Conservation (phyloP, 2,797 vertebrate genomes). For the Holocentrus rufus region DNA sequence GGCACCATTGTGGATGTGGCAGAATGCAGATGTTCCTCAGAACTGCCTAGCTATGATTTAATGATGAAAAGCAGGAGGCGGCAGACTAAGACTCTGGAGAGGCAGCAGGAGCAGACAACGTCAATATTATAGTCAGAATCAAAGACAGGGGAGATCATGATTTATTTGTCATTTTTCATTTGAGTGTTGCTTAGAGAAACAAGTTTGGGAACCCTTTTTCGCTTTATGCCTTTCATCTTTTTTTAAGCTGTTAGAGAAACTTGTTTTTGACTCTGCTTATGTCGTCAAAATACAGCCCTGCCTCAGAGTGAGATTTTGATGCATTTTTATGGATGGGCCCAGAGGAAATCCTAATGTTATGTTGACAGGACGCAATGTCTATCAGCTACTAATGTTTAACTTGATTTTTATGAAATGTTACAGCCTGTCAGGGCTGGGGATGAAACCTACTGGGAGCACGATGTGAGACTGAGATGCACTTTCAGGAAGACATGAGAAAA, state of each 20-base stretch:
- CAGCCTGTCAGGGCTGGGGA: slow-evolving; percentile 49
- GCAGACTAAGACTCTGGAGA: slow-evolving; percentile 61
- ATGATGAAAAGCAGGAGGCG: slow-evolving; percentile 75
- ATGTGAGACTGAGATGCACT: slow-evolving; percentile 11
- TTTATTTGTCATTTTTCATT: slow-evolving; percentile 77
- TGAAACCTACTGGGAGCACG: slow-evolving; percentile 35
- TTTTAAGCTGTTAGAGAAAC: slow-evolving; percentile 63
- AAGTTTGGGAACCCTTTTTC: slow-evolving; percentile 69
- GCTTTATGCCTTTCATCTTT: slow-evolving; percentile 64
- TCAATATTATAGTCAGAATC: slow-evolving; percentile 73
- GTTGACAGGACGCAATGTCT: slow-evolving; percentile 62
- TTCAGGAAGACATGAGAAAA: background rate
- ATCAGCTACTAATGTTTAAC: slow-evolving; percentile 64
- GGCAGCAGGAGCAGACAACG: slow-evolving; percentile 65
- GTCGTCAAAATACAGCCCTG: slow-evolving; percentile 64
- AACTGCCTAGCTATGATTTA: slow-evolving; percentile 72
- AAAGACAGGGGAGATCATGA: slow-evolving; percentile 71
- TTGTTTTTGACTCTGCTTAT: slow-evolving; percentile 65
- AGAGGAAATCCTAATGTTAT: slow-evolving; percentile 60
- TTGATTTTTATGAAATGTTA: slow-evolving; percentile 59
- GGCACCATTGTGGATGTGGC: slow-evolving; percentile 65
- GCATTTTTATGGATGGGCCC: slow-evolving; percentile 61
- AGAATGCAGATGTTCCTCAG: slow-evolving; percentile 77
- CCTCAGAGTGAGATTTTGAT: slow-evolving; percentile 50
- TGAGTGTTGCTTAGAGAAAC: slow-evolving; percentile 68